Evolutionary conservation across 2,113 vertebrate species (phyloP).

Genomic region (Tylochromis polylepis): DNA sequence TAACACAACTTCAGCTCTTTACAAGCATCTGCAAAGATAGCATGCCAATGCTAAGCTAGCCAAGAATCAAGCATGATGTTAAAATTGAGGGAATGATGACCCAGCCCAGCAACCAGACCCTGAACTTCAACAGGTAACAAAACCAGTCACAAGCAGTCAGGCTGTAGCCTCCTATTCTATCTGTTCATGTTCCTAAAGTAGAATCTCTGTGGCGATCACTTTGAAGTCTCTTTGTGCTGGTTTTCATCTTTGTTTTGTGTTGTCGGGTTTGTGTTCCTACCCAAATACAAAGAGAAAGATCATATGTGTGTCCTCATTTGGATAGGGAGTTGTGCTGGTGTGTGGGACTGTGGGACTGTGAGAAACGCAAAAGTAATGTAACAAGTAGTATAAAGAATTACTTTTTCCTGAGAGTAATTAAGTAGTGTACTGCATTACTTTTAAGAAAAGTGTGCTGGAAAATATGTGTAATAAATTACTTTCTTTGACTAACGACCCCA

Average conservation of each 20-base stretch:
- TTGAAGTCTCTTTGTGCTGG: not conserved
- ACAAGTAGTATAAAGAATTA: not conserved
- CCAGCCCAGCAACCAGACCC: not conserved
- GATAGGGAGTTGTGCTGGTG: not conserved
- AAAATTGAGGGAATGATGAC: not conserved
- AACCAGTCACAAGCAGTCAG: not conserved
- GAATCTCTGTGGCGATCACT: not conserved
- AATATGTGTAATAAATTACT: not conserved
- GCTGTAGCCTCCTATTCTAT: not conserved
- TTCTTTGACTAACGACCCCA: not conserved
- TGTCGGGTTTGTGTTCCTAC: not conserved
- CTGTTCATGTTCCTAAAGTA: not conserved
- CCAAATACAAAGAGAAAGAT: not conserved
- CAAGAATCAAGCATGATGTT: not conserved
- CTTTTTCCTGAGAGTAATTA: not conserved
- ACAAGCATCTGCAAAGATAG: not conserved
- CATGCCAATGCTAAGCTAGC: not conserved
- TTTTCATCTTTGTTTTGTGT: not conserved
- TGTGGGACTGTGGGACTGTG: not conserved
- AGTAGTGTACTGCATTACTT: not conserved
- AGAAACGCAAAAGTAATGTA: not conserved
- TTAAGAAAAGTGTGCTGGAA: not conserved
- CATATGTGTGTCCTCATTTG: not conserved
- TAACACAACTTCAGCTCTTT: not conserved
- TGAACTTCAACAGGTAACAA: not conserved